Evolutionary conservation across 1,140 invertebrate genomes (phyloP), one percentile per base, ranked within the genome.

Genomic region (Conus ventricosus): DNA sequence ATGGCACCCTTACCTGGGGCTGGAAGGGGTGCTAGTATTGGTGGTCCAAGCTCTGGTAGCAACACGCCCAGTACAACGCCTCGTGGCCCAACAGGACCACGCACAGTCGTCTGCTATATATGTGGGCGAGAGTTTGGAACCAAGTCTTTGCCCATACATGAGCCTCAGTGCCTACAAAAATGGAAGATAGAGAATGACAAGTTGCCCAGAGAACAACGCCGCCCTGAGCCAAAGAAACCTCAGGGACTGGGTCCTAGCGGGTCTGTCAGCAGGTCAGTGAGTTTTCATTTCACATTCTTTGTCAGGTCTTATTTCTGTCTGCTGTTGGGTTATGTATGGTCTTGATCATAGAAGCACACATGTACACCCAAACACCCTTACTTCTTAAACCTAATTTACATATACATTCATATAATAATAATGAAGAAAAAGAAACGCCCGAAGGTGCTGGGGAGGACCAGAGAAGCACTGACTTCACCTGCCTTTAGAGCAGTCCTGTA

Each of bases 81-180:
- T 7, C 8, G 39, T 5, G 39, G 10, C 6, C 63, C 60, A 23
- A 15, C 39, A 83, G 89, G 86, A 57, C 88, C 91, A 15, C 83
- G 85, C 7, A 91, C 91, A 23, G 91, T 95, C 11, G 90, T 95
- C 20, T 95, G 95, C 89, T 95, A 95, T 85, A 95, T 95, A 71
- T 95, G 95, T 92, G 93, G 94, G 11, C 89, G 95, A 87, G 91
- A 95, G 90, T 95, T 94, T 90, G 93, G 94, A 84, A 92, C 93
- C 76, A 93, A 93, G 57, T 97, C 97, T 75, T 96, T 97, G 84
- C 94, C 94, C 25, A 97, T 97, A 88, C 97, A 97, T 94, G 97
- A 97, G 92, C 97, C 97, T 4, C 97, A 97, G 90, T 97, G 97
- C 92, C 92, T 97, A 55, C 96, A 97, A 92, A 97, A 97, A 92